These are phyloP conservation scores for Euplagia quadripunctaria DNA, from an alignment of 2,888 invertebrate genomes.

Conservation along the genomic window DNA sequence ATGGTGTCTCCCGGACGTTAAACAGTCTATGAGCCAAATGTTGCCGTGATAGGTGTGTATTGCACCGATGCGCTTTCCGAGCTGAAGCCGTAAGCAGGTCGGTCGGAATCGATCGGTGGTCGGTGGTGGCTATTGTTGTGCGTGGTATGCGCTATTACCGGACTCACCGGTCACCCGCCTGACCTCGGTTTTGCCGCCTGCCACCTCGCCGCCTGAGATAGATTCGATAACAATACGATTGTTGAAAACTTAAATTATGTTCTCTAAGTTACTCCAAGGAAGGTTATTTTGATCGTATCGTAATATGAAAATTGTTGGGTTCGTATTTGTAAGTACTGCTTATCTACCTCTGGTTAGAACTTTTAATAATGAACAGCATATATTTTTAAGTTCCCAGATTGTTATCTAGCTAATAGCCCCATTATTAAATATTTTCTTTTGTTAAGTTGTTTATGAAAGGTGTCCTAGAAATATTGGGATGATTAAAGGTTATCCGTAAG, in stretches of 20 bases:
- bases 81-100: conserved; percentile 1
- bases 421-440: conserved; percentile 51
- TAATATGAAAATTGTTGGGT: conserved; percentile 63
- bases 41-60: neutral
- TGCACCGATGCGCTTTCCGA: neutral
- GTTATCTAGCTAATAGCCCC: conserved; percentile 50
- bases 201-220: conserved; percentile 57
- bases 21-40: neutral
- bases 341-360: conserved; percentile 54
- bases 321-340: conserved; percentile 57
- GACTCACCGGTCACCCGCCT: conserved; percentile 25
- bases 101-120: conserved; percentile 26
- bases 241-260: conserved; percentile 75
- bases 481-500: neutral
- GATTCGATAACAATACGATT: conserved; percentile 73
- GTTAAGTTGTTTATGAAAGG: conserved; percentile 32
- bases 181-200: conserved; percentile 40
- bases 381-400: conserved; percentile 56
- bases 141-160: conserved; percentile 45
- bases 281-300: conserved; percentile 69
- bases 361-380: conserved; percentile 55
- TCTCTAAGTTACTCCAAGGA: conserved; percentile 64
- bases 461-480: conserved; percentile 17
- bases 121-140: conserved; percentile 55
- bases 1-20: neutral